Percentiles rank a stretch among this genome's conserved stretches.
Evolutionary conservation across 2,888 invertebrate species (phyloP).

Genomic region (Gymnosoma rotundatum): DNA sequence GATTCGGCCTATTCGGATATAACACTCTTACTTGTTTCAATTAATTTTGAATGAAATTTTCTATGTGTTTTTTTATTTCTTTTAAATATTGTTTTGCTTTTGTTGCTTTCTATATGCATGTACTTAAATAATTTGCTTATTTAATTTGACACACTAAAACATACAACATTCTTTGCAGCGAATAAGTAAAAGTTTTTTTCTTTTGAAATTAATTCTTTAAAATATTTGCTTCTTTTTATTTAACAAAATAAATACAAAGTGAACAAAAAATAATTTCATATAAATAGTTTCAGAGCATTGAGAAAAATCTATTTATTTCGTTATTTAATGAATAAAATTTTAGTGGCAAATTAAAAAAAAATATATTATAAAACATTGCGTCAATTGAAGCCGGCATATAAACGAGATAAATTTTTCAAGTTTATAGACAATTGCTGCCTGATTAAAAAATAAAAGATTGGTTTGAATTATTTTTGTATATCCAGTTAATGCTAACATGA

Average conservation of each 20-base stretch:
- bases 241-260: background rate
- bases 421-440: background rate
- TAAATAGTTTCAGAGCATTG: background rate
- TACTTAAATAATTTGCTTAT: too few species aligned
- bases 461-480: background rate
- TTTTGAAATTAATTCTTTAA: background rate
- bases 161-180: too few species aligned
- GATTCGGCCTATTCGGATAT: too few species aligned
- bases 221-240: background rate
- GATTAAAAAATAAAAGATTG: background rate
- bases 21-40: too few species aligned
- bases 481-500: background rate
- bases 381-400: background rate
- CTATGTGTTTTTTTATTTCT: background rate
- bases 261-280: background rate
- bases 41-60: constrained; percentile 19
- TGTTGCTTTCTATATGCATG: background rate
- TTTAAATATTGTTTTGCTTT: background rate
- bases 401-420: background rate
- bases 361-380: background rate
- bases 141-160: too few species aligned
- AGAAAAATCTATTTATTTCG: background rate
- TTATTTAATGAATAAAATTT: background rate
- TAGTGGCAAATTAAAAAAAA: background rate
- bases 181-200: background rate